Conservation (phyloP, 2,113 vertebrate genomes). For the Platichthys flesus region DNA sequence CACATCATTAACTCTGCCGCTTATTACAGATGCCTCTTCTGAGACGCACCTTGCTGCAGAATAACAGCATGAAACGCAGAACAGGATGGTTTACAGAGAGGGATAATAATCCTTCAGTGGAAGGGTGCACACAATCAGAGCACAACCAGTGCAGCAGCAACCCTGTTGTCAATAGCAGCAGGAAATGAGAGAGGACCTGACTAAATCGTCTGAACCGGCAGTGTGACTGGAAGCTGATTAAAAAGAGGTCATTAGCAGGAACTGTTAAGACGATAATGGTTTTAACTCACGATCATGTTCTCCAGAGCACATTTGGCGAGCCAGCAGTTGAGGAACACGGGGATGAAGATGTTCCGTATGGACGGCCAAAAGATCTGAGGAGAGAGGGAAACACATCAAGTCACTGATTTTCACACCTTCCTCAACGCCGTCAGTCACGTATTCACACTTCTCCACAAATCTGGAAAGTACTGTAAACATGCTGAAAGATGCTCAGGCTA, state of each 20-base stretch:
- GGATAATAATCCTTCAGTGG: not conserved
- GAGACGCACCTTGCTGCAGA: slow-evolving; percentile 4
- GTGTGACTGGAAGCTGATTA: slow-evolving; percentile 19
- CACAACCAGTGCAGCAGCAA: not conserved
- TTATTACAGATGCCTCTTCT: not conserved
- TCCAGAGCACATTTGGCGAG: slow-evolving; percentile 87
- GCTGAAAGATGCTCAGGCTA: too few relatives aligned
- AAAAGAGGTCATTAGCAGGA: slow-evolving; percentile 32
- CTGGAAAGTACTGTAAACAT: too few relatives aligned
- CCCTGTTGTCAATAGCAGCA: slow-evolving; percentile 8
- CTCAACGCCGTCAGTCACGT: not conserved
- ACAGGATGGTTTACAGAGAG: not conserved
- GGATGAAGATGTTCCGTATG: slow-evolving; percentile 85
- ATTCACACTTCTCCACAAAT: not conserved
- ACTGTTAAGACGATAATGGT: slow-evolving; percentile 14
- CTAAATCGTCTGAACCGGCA: not conserved
- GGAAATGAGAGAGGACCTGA: not conserved
- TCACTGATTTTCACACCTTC: not conserved
- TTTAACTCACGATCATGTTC: slow-evolving; percentile 86
- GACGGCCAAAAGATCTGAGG: slow-evolving; percentile 85
- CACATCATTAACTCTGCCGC: not conserved
- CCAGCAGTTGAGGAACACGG: slow-evolving; percentile 89
- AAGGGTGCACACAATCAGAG: slow-evolving; percentile 23
- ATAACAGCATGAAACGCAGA: slow-evolving; percentile 5
- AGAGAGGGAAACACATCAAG: slow-evolving; percentile 1